These are phyloP conservation scores for Hylaea fasciaria DNA, from an alignment of 2,888 invertebrate genomes.

Conservation along the genomic window DNA sequence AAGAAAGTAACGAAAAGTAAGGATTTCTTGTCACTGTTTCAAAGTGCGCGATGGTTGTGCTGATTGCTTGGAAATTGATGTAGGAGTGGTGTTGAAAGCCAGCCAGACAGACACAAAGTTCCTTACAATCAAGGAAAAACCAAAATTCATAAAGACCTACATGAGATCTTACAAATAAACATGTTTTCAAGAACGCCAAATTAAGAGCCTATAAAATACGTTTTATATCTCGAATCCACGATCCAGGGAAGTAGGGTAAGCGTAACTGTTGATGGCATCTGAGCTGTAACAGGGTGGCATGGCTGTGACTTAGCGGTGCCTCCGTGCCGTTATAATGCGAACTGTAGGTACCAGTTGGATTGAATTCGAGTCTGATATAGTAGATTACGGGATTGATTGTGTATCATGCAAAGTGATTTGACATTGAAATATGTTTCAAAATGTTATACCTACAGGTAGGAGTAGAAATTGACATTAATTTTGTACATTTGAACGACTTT, in stretches of 20 bases:
- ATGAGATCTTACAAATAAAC: neutral
- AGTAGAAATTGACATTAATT: too few species aligned
- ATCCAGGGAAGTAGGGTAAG: constrained; percentile 52
- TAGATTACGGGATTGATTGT: constrained; percentile 12
- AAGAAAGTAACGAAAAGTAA: too few species aligned
- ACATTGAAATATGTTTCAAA: neutral
- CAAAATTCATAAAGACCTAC: too few species aligned
- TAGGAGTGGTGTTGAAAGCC: too few species aligned
- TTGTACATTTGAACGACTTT: too few species aligned
- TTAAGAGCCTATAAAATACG: constrained; percentile 27
- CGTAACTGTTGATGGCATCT: constrained; percentile 44
- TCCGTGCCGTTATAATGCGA: constrained; percentile 44
- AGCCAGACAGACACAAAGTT: too few species aligned
- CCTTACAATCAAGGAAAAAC: too few species aligned
- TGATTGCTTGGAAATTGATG: too few species aligned
- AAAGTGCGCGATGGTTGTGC: too few species aligned
- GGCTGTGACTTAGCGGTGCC: constrained; percentile 44
- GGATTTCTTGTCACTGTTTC: too few species aligned
- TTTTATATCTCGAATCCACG: constrained; percentile 25
- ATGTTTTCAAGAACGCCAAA: constrained; percentile 4
- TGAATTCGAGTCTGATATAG: constrained; percentile 42
- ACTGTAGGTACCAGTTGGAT: constrained; percentile 31
- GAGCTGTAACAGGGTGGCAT: constrained; percentile 36
- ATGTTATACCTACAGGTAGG: too few species aligned
- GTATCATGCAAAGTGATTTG: neutral